Conservation (phyloP, 53 echinoderm and acorn worm genomes). For the Temnopleurus reevesii region DNA sequence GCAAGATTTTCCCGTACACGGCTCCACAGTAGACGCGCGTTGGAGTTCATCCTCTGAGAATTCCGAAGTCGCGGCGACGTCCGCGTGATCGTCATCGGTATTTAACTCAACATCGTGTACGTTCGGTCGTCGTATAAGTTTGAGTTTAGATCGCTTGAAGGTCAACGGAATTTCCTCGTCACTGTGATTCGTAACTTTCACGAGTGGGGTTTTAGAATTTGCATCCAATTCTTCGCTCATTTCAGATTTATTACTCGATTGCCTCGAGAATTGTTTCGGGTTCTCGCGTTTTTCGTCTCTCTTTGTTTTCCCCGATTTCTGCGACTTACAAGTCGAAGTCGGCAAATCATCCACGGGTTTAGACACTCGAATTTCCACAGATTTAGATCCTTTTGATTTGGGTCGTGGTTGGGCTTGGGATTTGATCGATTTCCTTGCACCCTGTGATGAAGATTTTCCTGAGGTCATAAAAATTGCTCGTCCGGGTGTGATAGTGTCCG, state of each 20-base stretch:
- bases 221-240: background rate
- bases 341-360: background rate
- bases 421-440: background rate
- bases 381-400: background rate
- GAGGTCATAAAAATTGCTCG: conserved; percentile 40
- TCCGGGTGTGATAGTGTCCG: conserved; percentile 40
- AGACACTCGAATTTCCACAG: background rate
- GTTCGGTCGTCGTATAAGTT: conserved; percentile 19
- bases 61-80: background rate
- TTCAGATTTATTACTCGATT: background rate
- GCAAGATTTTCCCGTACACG: conserved; percentile 53
- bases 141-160: conserved; percentile 43
- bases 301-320: background rate
- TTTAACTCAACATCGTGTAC: background rate
- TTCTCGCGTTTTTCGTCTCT: background rate
- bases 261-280: background rate
- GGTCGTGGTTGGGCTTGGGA: background rate
- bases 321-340: background rate
- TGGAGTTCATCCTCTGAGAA: conserved; percentile 31
- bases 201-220: background rate
- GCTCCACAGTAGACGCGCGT: background rate
- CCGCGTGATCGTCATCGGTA: background rate
- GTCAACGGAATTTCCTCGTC: conserved; percentile 36
- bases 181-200: conserved; percentile 1
- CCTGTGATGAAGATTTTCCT: conserved; percentile 29